phyloP scores from a whole-genome alignment of 2,797 vertebrate genomes.

The Lepus townsendii region DNA sequence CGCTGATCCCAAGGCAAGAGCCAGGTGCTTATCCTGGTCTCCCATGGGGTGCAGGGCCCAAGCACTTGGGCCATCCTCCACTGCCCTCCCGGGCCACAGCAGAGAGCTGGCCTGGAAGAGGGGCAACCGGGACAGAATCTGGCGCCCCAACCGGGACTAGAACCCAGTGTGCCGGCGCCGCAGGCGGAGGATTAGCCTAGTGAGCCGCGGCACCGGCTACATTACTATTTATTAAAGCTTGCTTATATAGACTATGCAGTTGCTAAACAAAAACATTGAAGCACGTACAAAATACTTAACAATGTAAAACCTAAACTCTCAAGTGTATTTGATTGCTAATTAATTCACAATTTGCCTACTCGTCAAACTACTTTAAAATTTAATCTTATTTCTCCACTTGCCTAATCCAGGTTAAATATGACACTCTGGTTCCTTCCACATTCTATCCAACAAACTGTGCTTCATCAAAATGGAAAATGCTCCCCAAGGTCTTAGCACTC shows the following conservation, averaged over 20 bases:
- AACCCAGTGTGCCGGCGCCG: no score
- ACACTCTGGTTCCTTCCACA: background rate
- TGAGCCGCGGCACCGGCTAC: no score
- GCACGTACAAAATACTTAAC: background rate
- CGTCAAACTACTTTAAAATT: constrained; percentile 13
- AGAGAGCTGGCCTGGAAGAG: no score
- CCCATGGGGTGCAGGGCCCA: no score
- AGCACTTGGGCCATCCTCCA: no score
- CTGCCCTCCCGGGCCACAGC: no score
- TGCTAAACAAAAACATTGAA: background rate
- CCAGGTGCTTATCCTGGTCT: no score
- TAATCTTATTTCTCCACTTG: constrained; percentile 43
- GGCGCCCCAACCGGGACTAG: no score
- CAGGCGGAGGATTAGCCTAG: no score
- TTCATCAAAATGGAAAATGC: constrained; percentile 17
- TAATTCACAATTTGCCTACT: background rate
- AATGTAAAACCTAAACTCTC: background rate
- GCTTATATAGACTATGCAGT: background rate
- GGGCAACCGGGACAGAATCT: no score
- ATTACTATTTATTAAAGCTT: background rate
- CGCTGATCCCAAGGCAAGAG: no score
- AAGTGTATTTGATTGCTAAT: constrained; percentile 16
- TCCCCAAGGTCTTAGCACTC: constrained; percentile 53
- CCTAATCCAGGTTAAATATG: constrained; percentile 29
- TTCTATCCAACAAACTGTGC: constrained; percentile 27